phyloP scores from a whole-genome alignment of 1,140 invertebrate genomes.

The Sitophilus oryzae region DNA sequence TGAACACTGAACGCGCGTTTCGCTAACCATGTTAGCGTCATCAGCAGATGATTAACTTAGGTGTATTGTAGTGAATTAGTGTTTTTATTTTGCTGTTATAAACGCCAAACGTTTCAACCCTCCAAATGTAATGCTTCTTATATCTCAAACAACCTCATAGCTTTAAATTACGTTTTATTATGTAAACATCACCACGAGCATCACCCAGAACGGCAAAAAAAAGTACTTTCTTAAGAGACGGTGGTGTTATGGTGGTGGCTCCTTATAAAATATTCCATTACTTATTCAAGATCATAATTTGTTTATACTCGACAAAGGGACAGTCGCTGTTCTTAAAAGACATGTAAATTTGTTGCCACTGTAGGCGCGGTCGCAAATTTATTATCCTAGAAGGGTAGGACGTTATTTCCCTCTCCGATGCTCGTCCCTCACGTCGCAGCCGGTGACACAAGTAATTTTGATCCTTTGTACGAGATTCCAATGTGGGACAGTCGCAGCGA shows the following conservation, averaged over 20 bases:
- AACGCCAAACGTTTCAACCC: too few species aligned
- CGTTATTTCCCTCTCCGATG: background rate
- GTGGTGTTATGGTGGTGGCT: background rate
- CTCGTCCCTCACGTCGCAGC: background rate
- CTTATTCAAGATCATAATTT: background rate
- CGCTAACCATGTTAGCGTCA: too few species aligned
- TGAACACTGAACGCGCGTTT: too few species aligned
- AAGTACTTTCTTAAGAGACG: background rate
- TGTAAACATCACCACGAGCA: too few species aligned
- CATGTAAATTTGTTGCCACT: background rate
- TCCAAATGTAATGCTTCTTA: too few species aligned
- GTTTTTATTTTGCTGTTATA: too few species aligned
- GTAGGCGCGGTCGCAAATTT: background rate
- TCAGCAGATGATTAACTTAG: too few species aligned
- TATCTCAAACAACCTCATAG: too few species aligned
- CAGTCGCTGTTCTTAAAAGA: background rate
- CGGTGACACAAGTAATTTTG: background rate
- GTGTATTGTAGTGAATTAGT: too few species aligned
- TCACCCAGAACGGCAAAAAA: background rate
- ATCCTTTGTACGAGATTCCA: background rate
- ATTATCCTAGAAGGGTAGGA: background rate
- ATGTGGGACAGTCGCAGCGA: background rate
- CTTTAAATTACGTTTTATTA: too few species aligned
- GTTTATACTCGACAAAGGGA: background rate
- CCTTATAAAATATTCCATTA: background rate